These are phyloP conservation scores for Centropus bengalensis DNA, from an alignment of 2,113 vertebrate species.

Conservation along the genomic window DNA sequence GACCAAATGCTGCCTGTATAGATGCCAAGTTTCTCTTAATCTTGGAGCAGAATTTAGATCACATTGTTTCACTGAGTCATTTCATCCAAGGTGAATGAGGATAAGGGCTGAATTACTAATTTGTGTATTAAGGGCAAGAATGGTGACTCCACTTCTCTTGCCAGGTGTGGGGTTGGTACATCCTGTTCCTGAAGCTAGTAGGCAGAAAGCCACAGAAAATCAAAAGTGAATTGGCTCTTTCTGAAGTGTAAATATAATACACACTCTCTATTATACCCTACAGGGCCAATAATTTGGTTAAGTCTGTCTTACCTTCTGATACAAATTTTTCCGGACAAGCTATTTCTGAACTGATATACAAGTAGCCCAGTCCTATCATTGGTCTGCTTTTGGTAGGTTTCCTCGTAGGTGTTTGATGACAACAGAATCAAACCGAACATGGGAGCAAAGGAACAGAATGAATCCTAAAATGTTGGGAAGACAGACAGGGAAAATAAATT, in stretches of 20 bases:
- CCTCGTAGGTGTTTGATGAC: background rate
- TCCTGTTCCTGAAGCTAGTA: background rate
- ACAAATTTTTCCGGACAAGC: background rate
- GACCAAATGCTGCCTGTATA: background rate
- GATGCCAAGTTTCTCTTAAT: background rate
- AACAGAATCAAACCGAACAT: background rate
- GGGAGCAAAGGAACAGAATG: background rate
- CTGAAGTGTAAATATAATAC: background rate
- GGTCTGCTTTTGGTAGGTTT: background rate
- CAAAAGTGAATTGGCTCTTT: background rate
- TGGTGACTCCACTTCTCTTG: background rate
- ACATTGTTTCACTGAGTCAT: background rate
- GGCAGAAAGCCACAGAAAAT: background rate
- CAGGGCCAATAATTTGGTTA: background rate
- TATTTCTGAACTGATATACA: background rate
- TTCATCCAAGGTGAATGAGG: background rate
- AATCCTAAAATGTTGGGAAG: background rate
- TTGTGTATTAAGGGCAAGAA: accelerated
- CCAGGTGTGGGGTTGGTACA: too few species aligned
- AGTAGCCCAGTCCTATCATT: background rate
- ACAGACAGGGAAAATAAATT: background rate
- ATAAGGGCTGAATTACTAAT: background rate
- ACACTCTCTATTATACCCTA: background rate
- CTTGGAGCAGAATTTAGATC: background rate
- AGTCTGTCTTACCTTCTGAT: background rate